Percentiles rank a stretch among this genome's conserved stretches.
Evolutionary conservation across 2,797 vertebrate species (phyloP).

Genomic region (Heteromormyrus szaboi): DNA sequence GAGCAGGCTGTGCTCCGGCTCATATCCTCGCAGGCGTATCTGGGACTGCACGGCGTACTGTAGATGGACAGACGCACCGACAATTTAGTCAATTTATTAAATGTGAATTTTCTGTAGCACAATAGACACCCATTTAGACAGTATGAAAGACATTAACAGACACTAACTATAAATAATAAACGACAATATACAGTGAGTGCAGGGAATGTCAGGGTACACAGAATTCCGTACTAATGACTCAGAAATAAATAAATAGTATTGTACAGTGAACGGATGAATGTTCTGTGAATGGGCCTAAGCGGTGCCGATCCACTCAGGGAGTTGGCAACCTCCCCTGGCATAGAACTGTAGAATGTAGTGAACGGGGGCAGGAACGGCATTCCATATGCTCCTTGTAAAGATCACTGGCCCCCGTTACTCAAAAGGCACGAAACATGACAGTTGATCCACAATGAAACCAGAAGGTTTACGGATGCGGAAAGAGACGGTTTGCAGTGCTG

Average conservation of each 20-base stretch:
- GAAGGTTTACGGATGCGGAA: background rate
- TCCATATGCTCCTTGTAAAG: background rate
- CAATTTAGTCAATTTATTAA: background rate
- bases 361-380: background rate
- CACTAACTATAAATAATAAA: background rate
- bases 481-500: background rate
- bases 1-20: slow-evolving; percentile 71
- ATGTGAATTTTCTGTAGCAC: background rate
- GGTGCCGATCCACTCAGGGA: background rate
- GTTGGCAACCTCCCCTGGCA: background rate
- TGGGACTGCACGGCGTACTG: slow-evolving; percentile 90
- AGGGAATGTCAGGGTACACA: background rate
- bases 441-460: background rate
- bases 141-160: background rate
- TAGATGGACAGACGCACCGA: slow-evolving; percentile 33
- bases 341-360: background rate
- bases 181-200: background rate
- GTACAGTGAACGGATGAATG: background rate
- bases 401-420: background rate
- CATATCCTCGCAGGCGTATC: slow-evolving; percentile 69
- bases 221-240: background rate
- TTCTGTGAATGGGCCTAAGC: background rate
- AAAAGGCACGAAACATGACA: background rate
- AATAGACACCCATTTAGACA: background rate
- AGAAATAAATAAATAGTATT: background rate